Evolutionary conservation across 2,113 vertebrate species (phyloP).

Genomic region (Turnix velox): DNA sequence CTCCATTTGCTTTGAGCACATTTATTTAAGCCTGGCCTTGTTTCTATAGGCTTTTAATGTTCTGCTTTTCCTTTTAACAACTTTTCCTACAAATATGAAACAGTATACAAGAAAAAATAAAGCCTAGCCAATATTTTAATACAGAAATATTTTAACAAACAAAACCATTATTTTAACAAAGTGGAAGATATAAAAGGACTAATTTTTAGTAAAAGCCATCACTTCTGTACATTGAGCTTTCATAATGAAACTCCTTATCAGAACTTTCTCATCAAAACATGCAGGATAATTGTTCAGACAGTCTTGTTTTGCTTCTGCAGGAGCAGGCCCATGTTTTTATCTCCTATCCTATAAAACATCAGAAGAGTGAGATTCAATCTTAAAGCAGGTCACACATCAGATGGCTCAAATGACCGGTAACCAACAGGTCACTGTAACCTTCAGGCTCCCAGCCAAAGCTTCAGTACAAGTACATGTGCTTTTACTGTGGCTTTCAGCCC

Average conservation of each 20-base stretch:
- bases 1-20: neutral
- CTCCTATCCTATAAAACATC: neutral
- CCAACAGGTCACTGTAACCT: neutral
- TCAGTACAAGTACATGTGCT: neutral
- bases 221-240: neutral
- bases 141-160: too few relatives aligned
- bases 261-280: neutral
- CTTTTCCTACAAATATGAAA: neutral
- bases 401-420: neutral
- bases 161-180: neutral
- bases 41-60: neutral
- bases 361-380: neutral
- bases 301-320: neutral
- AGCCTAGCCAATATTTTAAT: too few relatives aligned
- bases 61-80: neutral
- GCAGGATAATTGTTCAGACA: neutral
- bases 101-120: neutral
- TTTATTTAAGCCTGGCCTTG: neutral
- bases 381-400: neutral
- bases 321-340: neutral
- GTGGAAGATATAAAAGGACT: neutral
- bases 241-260: neutral
- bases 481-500: neutral
- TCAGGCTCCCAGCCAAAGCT: neutral
- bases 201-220: neutral